A percentile compares a stretch with the other conserved stretches of the same genome.
Conservation (phyloP, 2,888 invertebrate species). For the Diabrotica balteata region DNA sequence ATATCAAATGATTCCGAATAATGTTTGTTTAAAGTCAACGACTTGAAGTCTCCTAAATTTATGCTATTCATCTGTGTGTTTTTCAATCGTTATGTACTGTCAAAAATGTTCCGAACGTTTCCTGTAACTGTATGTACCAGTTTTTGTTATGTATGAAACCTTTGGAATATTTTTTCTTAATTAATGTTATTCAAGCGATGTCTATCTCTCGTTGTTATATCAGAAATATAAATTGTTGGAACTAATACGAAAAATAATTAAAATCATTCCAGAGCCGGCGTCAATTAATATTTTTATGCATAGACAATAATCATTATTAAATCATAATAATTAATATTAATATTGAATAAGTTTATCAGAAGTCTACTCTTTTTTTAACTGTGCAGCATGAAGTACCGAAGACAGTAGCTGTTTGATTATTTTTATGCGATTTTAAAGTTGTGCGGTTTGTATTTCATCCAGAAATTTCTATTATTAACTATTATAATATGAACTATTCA, state of each 20-base stretch:
- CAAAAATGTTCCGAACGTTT: not conserved
- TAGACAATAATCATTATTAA: no score
- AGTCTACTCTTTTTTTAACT: no score
- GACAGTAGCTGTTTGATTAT: no score
- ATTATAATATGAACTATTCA: no score
- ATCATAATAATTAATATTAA: no score
- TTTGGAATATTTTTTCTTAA: conserved; percentile 5
- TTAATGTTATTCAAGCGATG: conserved; percentile 1
- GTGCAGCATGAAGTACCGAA: no score
- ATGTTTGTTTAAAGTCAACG: conserved; percentile 7
- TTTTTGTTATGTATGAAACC: conserved; percentile 2
- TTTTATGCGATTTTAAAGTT: no score
- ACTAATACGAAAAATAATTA: not conserved
- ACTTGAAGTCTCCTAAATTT: conserved; percentile 4
- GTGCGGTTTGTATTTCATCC: no score
- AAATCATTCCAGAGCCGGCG: no score
- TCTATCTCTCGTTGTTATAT: not conserved
- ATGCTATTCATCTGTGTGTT: conserved; percentile 1
- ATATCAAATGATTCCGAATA: not conserved
- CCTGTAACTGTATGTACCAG: not conserved
- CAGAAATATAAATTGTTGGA: not conserved
- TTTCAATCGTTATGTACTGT: not conserved
- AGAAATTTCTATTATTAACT: no score
- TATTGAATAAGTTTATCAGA: no score
- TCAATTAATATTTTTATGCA: no score